Conservation (phyloP, 2,113 vertebrate species). For the Speoplatyrhinus poulsoni region DNA sequence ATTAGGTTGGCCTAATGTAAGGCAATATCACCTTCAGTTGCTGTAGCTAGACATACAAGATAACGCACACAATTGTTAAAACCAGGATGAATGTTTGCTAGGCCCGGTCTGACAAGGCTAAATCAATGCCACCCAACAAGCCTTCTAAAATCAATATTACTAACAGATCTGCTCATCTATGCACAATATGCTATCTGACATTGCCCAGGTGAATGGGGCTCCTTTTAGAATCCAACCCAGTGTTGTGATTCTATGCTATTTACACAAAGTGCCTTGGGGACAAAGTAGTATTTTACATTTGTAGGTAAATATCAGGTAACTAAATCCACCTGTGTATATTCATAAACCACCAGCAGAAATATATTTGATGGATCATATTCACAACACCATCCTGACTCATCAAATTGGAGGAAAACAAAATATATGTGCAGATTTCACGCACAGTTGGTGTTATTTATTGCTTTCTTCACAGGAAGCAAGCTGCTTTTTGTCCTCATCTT, state of each 20-base stretch:
- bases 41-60: slow-evolving; percentile 33
- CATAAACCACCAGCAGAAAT: too few species aligned
- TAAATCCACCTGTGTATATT: background rate
- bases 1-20: slow-evolving; percentile 13
- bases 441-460: background rate
- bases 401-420: background rate
- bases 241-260: background rate
- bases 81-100: slow-evolving; percentile 3
- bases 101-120: slow-evolving; percentile 3
- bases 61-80: slow-evolving; percentile 53
- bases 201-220: slow-evolving; percentile 6
- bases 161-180: background rate
- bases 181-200: background rate
- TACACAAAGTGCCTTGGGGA: slow-evolving; percentile 15
- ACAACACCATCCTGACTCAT: slow-evolving; percentile 6
- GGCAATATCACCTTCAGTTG: slow-evolving; percentile 44
- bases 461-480: too few species aligned
- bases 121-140: slow-evolving; percentile 26
- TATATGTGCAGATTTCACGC: slow-evolving; percentile 27
- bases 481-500: too few species aligned
- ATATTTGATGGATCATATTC: slow-evolving; percentile 22
- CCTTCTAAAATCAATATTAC: too few species aligned
- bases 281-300: background rate
- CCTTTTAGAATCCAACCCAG: slow-evolving; percentile 1
- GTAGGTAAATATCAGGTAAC: background rate